Conservation (phyloP, 1,140 invertebrate genomes). For the Dysdera silvatica region DNA sequence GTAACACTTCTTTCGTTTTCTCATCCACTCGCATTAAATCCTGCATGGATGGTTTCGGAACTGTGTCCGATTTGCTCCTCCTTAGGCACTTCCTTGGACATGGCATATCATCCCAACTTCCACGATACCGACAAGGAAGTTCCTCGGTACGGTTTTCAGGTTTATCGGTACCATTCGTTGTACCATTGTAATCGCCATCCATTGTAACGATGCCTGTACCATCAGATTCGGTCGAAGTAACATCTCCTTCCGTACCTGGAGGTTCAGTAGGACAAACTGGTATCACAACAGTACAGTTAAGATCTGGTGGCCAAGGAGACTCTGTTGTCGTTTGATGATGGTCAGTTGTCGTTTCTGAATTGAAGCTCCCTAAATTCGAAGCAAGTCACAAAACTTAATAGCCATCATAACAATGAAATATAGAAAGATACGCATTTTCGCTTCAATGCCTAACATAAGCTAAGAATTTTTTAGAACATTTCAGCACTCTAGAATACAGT, state of each 20-base stretch:
- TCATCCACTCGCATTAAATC: conserved; percentile 11
- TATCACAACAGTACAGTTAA: conserved; percentile 14
- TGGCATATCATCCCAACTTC: neutral
- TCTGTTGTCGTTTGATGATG: conserved; percentile 4
- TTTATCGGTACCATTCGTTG: conserved; percentile 1
- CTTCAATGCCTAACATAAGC: too few species aligned
- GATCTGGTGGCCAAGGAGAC: conserved; percentile 3
- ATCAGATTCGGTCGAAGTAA: conserved; percentile 3
- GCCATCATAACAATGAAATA: too few species aligned
- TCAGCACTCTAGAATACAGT: too few species aligned
- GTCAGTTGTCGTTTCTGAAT: too few species aligned
- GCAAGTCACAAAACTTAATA: too few species aligned
- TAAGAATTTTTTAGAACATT: too few species aligned
- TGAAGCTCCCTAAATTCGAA: too few species aligned
- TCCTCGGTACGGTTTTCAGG: conserved; percentile 3
- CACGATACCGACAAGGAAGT: neutral
- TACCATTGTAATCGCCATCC: neutral
- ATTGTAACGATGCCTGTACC: neutral
- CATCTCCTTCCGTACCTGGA: neutral
- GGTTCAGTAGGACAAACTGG: neutral
- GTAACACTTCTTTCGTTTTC: conserved; percentile 50
- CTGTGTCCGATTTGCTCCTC: neutral
- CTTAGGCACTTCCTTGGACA: neutral
- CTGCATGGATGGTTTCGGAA: conserved; percentile 13
- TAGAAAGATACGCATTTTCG: too few species aligned